Base-by-base conservation (phyloP, 2,888 invertebrate genomes). In the Nipponacmea schrenckii region DNA sequence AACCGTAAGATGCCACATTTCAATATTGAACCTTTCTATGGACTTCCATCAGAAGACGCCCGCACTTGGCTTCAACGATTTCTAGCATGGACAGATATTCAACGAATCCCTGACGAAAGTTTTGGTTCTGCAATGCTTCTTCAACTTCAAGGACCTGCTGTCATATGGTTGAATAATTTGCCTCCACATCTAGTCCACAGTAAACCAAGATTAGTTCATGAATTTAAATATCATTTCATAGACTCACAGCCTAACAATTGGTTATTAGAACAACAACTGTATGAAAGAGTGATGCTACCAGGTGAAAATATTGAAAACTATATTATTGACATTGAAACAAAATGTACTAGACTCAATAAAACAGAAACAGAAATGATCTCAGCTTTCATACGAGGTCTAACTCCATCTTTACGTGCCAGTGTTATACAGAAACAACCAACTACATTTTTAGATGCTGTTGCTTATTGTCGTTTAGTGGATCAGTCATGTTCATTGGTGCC, bases 51-150 rank as follows among this genome's bases (percentile, higher is more conserved):
- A 20, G 56, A 56, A 14, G 56, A 56, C 14, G 20, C 56, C 12
- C 24, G 20, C 24, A 56, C 24, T 20, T 64, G 64, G 64, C 14
- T 64, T 15, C 27, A 20, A 39, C 64, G 64, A 31, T 64, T 64
- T 64, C 20, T 17, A 64, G 64, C 64, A 64, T 64, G 64, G 64
- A 27, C 64, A 15, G 14, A 64, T n/a, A n/a, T 64, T 14, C 44
- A 44, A n/a, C 20, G 44, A 64, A 26, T 64, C 10, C 24, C 26
- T n/a, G 64, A 64, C 26, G 31, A 44, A 39, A n/a, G 26, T n/a
- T 26, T 44, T 31, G 31, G 44, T 10, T n/a, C 31, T 14, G 64
- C 64, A 39, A 26, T 64, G 24, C 24, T 31, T 10, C 44, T 64
- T n/a, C 20, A 39, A 10, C 26, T 20, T 8, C 31, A 64, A 64